Base-by-base conservation (phyloP, 2,797 vertebrate species). In the Moxostoma hubbsi region DNA sequence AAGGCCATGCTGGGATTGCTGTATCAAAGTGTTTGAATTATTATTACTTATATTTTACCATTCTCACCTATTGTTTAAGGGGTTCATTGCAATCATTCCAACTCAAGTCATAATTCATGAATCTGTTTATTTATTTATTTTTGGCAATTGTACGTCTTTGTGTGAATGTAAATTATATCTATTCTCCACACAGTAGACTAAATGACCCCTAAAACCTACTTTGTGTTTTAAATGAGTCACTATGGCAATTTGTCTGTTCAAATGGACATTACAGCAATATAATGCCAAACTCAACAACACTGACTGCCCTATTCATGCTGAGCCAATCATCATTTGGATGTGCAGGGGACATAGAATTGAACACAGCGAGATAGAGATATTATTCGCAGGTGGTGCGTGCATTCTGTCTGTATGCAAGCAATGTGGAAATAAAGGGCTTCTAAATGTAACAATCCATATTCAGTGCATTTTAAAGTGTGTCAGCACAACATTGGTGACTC, bases 151-250 rank as follows among this genome's bases (percentile, higher is more conserved):
- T 36, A 36, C 4, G 36, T 24, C 36, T 36, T 36, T 36, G 36
- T 69, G 50, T 62, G 66, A 59, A 54, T 54, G 72, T 64, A 70
- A 63, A 71, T 79, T 61, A 76, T 67, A 66, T 64, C 63, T 9
- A 13, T 58, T 76, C 74, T 76, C 63, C 64, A 76, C 53, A 76
- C 74, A 50, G 12, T n/a, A 67, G 54, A 76, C 74, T 76, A 67
- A 76, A 76, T 58, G 63, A 67, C 63, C 74, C 74, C 63, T 67
- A 58, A 47, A 16, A 76, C 74, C 63, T 65, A 76, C 74, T 76
- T 76, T 67, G 63, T 76, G 74, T 76, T 76, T 76, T 76, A 67
- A 76, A 67, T 76, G 74, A 76, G 74, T 76, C 74, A 76, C 63
- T 76, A 45, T 76, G 74, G 74, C 74, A 76, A 67, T 66, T 57